phyloP scores from a whole-genome alignment of 1,140 invertebrate species.

The Dolichoris vasculosae region DNA sequence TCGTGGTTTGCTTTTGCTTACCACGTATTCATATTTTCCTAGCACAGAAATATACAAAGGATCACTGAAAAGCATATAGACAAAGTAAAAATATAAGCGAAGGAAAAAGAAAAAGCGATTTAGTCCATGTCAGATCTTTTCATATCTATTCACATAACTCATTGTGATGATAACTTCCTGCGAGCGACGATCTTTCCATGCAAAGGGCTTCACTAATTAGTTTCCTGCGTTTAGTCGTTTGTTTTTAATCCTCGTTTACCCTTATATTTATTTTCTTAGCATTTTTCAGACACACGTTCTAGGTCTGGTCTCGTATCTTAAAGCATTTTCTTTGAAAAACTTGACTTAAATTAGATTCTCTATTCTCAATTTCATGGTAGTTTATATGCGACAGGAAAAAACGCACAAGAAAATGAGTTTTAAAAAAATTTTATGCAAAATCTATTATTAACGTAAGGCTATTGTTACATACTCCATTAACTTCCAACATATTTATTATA shows the following conservation, averaged over 20 bases:
- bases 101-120: background rate
- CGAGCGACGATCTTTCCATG: constrained; percentile 1
- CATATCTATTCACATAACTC: background rate
- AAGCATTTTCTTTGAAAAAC: too few species aligned
- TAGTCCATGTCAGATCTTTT: background rate
- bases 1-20: background rate
- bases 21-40: background rate
- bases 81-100: background rate
- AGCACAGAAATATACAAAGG: background rate
- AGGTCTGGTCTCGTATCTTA: too few species aligned
- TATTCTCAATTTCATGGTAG: too few species aligned
- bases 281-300: background rate
- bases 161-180: background rate
- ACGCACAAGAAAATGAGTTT: too few species aligned
- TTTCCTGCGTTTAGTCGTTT: constrained; percentile 3
- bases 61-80: background rate
- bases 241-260: background rate
- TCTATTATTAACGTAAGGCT: too few species aligned
- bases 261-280: background rate
- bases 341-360: too few species aligned
- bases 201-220: constrained; percentile 25
- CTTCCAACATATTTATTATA: too few species aligned
- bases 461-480: too few species aligned
- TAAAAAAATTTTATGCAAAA: too few species aligned
- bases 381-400: too few species aligned